phyloP scores from a whole-genome alignment of 2,797 vertebrate species.

The Myiotriccus ornatus region DNA sequence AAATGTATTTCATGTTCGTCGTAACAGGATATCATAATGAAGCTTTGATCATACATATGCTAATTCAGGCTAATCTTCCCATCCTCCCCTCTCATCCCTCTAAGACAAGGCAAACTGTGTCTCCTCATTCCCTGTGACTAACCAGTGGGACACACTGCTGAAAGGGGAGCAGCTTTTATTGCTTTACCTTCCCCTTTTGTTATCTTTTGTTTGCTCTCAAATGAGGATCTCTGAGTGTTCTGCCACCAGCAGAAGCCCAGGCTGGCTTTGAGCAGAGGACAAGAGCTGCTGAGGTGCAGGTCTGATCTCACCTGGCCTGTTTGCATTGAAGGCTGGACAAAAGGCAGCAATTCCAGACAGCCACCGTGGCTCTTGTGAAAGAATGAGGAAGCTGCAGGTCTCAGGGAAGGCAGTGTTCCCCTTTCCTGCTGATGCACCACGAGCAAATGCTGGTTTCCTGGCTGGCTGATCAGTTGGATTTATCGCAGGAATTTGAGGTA shows the following conservation, averaged over 20 bases:
- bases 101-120: background rate
- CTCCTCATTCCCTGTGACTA: background rate
- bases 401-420: background rate
- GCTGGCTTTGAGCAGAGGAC: background rate
- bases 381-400: slow-evolving; percentile 29
- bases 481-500: background rate
- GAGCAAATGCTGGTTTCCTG: background rate
- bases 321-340: slow-evolving; percentile 3
- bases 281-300: background rate
- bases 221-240: background rate
- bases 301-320: background rate
- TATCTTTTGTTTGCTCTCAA: background rate
- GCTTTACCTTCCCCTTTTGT: background rate
- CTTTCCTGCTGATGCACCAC: background rate
- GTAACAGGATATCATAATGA: background rate
- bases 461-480: background rate
- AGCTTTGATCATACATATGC: background rate
- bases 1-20: background rate
- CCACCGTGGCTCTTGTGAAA: background rate
- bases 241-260: background rate
- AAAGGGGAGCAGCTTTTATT: background rate
- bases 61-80: background rate
- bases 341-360: background rate
- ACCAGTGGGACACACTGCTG: background rate
- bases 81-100: background rate